Base-by-base conservation (phyloP, 2,888 invertebrate species). In the Barypeithes pellucidus region DNA sequence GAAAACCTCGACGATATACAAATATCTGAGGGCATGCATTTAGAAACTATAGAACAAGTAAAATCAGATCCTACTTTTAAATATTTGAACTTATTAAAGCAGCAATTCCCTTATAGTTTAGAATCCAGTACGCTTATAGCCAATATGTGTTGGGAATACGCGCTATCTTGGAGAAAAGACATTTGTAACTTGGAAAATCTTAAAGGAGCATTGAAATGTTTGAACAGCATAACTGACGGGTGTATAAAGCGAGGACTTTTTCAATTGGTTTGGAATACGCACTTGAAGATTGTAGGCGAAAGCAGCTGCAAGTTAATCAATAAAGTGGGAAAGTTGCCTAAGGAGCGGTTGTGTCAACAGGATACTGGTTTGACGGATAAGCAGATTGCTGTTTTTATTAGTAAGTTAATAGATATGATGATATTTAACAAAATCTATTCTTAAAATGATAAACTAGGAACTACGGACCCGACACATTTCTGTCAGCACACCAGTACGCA, bases 91-190 rank as follows among this genome's bases (percentile, higher is more conserved):
- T 85, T 93, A 22, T 85, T 95, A 70, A 91, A 91, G 60, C 88
- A 89, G 52, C 94, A 95, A 81, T 97, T 97, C 84, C 97, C 97
- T 0, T 91, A 94, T 78, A 97, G 96, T 84, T 88, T 96, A 66
- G 91, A 93, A 68, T 90, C 93, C 0, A 93, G 94, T 80, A 91
- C 93, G 43, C 87, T 98, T 45, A 87, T 97, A 60, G 91, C 94
- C 12, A 95, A 97, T 83, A 92, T 97, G 89, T 91, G 93, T 77
- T 97, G 97, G 97, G 97, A 97, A 84, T 96, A 94, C 83, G 92
- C 95, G 66, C 90, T 94, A 77, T 90, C 91, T 63, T 98, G 97
- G 97, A 94, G 94, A 82, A 94, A 93, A 84, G 90, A 93, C 77
- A 89, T 92, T 74, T 88, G 91, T 52, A 88, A 89, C 76, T 87